These are phyloP conservation scores for Porites lobata DNA, from an alignment of 92 coral and sea anemone genomes.

Conservation along the genomic window DNA sequence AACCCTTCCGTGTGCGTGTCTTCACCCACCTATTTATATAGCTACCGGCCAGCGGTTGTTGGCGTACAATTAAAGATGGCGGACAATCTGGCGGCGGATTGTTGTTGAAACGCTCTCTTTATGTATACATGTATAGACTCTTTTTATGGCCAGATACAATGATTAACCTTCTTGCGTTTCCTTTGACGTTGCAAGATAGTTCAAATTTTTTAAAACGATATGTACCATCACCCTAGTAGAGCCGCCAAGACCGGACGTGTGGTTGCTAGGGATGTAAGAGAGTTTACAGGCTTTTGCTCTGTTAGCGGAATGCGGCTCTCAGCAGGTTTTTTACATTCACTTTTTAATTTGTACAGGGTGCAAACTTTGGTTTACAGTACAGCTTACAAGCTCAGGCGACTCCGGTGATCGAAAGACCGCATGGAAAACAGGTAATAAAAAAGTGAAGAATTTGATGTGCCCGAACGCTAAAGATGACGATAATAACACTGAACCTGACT, in stretches of 20 bases:
- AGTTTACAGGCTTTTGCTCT: background rate
- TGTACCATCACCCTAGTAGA: slow-evolving; percentile 98
- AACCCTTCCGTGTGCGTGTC: no score
- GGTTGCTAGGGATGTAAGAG: slow-evolving; percentile 95
- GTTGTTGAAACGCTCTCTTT: background rate
- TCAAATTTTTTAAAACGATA: slow-evolving; percentile 2
- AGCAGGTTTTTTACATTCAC: background rate
- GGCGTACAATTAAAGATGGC: slow-evolving; percentile 34
- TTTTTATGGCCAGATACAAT: slow-evolving; percentile 19
- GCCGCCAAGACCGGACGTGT: slow-evolving; percentile 98
- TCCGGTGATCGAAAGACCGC: slow-evolving; percentile 91
- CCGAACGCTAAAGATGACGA: background rate
- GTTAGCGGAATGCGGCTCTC: background rate
- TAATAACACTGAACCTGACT: background rate
- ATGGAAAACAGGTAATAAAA: slow-evolving; percentile 76
- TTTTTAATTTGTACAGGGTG: slow-evolving; percentile 66
- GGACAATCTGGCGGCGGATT: slow-evolving; percentile 27
- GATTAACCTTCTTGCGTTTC: background rate
- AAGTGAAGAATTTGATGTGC: background rate
- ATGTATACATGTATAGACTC: background rate
- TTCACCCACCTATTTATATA: no score
- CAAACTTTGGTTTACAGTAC: slow-evolving; percentile 90
- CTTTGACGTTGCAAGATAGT: slow-evolving; percentile 5
- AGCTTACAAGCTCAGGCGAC: slow-evolving; percentile 99
- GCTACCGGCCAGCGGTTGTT: slow-evolving; percentile 3